A percentile compares a stretch with the other conserved stretches of the same genome.
These are phyloP conservation scores for Limonius californicus DNA, from an alignment of 1,140 invertebrate species.

Conservation along the genomic window DNA sequence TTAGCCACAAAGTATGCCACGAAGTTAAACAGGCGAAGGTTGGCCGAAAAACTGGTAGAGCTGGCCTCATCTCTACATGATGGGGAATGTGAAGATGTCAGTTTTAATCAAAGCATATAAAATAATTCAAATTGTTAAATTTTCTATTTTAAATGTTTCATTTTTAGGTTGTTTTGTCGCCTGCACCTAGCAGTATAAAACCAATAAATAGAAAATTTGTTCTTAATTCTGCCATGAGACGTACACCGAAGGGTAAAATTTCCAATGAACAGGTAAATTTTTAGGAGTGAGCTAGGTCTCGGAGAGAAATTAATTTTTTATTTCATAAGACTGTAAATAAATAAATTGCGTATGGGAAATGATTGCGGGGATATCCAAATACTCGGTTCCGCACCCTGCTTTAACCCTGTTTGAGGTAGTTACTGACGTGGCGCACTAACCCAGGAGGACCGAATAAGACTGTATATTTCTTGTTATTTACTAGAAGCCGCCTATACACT, in stretches of 20 bases:
- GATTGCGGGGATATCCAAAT: no score
- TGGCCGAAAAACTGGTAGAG: slow-evolving; percentile 69
- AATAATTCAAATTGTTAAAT: background rate
- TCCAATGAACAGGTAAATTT: background rate
- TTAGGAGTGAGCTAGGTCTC: no score
- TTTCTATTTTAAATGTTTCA: background rate
- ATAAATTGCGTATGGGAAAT: no score
- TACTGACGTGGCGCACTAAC: no score
- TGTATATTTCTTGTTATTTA: no score
- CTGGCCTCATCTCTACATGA: slow-evolving; percentile 38
- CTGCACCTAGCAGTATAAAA: background rate
- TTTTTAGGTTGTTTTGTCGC: background rate
- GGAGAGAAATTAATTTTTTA: no score
- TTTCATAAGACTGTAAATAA: no score
- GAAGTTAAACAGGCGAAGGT: slow-evolving; percentile 66
- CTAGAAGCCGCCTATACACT: no score
- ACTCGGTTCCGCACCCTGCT: no score
- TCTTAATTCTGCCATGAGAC: background rate
- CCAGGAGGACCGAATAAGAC: no score
- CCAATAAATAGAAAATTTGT: background rate
- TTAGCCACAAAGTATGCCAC: slow-evolving; percentile 85
- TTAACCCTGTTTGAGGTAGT: no score
- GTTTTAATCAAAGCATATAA: background rate
- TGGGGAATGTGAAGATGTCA: slow-evolving; percentile 23
- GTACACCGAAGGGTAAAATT: background rate